Percentiles rank a stretch among this genome's conserved stretches.
Conservation (phyloP, 2,113 vertebrate genomes). For the Hiodon tergisus region DNA sequence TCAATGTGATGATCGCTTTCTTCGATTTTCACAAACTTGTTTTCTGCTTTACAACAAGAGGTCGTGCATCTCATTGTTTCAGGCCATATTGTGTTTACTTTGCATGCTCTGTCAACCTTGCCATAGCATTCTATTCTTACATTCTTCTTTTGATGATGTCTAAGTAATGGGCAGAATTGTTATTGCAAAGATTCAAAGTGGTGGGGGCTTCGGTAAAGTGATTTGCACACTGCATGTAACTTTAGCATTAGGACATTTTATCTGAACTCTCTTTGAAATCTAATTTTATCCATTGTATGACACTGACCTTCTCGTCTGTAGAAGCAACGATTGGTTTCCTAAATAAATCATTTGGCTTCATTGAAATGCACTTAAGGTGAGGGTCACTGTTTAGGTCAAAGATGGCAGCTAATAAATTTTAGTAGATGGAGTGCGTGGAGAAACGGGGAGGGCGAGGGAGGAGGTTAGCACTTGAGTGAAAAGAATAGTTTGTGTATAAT, state of each 20-base stretch:
- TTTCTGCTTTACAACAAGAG: neutral
- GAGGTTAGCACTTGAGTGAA: slow-evolving; percentile 1
- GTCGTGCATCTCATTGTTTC: neutral
- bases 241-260: slow-evolving; percentile 29
- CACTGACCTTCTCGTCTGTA: slow-evolving; percentile 55
- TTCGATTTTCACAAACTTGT: neutral
- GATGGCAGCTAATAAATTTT: slow-evolving; percentile 59
- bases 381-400: slow-evolving; percentile 57
- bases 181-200: neutral
- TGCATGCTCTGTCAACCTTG: neutral
- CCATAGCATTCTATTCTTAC: neutral
- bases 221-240: slow-evolving; percentile 17
- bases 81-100: neutral
- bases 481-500: slow-evolving; percentile 8
- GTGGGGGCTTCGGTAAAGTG: neutral
- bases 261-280: slow-evolving; percentile 41
- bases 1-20: too few species aligned
- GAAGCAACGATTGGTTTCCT: slow-evolving; percentile 59
- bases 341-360: slow-evolving; percentile 60
- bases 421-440: slow-evolving; percentile 28
- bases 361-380: slow-evolving; percentile 59
- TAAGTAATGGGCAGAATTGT: neutral
- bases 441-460: slow-evolving; percentile 13
- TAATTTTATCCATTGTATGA: slow-evolving; percentile 48
- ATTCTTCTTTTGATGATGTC: neutral